Evolutionary conservation across 2,113 vertebrate genomes (phyloP).

Genomic region (Myrmecophaga tridactyla): DNA sequence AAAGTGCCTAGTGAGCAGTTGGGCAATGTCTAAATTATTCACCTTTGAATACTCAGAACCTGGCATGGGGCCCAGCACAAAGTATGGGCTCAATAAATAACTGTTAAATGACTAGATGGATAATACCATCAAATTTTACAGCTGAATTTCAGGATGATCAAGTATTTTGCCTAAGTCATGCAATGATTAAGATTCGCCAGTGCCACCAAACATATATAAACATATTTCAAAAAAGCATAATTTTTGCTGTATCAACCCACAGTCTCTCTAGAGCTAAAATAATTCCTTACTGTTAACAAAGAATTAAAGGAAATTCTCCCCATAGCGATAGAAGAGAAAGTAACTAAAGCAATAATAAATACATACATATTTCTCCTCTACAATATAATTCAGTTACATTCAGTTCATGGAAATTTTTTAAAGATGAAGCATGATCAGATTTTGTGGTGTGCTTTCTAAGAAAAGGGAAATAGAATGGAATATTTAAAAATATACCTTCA

Average conservation of each 20-base stretch:
- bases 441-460: not conserved
- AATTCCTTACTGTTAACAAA: not conserved
- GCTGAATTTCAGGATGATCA: not conserved
- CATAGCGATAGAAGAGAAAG: not conserved
- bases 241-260: not conserved
- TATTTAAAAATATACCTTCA: not conserved
- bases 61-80: not conserved
- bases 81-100: not conserved
- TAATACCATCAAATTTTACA: not conserved
- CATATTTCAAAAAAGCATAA: not conserved
- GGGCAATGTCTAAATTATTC: not conserved
- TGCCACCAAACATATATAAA: not conserved
- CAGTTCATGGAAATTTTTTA: constrained; percentile 1
- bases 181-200: not conserved
- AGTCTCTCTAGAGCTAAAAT: not conserved
- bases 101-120: not conserved
- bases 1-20: not conserved
- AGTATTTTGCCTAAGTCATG: not conserved
- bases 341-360: not conserved
- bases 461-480: constrained; percentile 28
- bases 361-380: not conserved
- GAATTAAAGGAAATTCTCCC: not conserved
- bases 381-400: not conserved
- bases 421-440: not conserved
- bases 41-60: not conserved